Evolutionary conservation across 2,888 invertebrate genomes (phyloP), one percentile per base, ranked within the genome.

Genomic region (Perizoma affinitatum): DNA sequence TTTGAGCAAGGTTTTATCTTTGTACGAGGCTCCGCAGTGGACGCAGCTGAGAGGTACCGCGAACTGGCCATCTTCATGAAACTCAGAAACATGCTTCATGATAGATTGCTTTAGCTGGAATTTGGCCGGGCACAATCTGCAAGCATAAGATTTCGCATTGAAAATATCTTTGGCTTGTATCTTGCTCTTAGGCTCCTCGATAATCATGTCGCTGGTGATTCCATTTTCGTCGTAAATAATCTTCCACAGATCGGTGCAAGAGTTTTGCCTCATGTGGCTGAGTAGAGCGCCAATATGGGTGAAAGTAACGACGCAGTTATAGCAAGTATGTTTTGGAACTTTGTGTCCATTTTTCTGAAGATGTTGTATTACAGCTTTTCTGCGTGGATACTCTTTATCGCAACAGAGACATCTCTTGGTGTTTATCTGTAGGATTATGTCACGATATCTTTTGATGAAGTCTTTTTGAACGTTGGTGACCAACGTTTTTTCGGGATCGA

Each of bases 281-380:
- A 93, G 82, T 36, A 93, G 71, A 40, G 93, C 93, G 33, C 93
- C 93, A 59, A 93, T 92, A 66, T 93, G 92, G 5, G 86, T 87
- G 65, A 94, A 94, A 0, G 94, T 94, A 36, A 94, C 84, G 61
- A 94, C 93, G 73, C 94, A 94, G 74, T 93, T 93, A 69, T 94
- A 94, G 71, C 94, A 94, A 0, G 94, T 94, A 69, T 93, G 94
- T 69, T 94, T 93, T 0, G 94, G 94, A 52, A 94, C 94, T 82
- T 91, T 92, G 63, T 90, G 87, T 4, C 93, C 93, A 75, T 91
- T 93, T 79, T 93, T 93, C 75, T 93, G 93, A 58, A 93, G 79
- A 73, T 93, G 93, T 64, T 93, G 93, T 69, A 93, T 93, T 42
- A 93, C 92, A 8, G 93, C 91, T 73, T 93, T 93, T 59, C 93